Percentiles rank a stretch among this genome's conserved stretches.
These are phyloP conservation scores for Connochaetes taurinus DNA, from an alignment of 2,113 vertebrate species.

Conservation along the genomic window DNA sequence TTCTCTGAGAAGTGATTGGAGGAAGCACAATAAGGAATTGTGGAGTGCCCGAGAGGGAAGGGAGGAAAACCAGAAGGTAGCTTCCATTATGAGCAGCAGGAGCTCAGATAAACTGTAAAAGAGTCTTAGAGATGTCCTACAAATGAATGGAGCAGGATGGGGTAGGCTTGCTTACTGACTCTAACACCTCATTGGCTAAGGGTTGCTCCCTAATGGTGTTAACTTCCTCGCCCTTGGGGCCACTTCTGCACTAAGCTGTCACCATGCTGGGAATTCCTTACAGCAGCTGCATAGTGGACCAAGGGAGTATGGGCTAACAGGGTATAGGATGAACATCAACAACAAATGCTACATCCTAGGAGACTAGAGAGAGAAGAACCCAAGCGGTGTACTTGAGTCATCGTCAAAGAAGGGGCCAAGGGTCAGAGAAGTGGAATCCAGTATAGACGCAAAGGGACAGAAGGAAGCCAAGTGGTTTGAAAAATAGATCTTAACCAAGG, in stretches of 20 bases:
- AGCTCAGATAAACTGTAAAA: not conserved
- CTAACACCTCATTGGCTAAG: not conserved
- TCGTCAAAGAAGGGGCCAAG: not conserved
- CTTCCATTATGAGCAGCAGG: not conserved
- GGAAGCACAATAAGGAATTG: not conserved
- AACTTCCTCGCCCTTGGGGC: not conserved
- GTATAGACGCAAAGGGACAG: not conserved
- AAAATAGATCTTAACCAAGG: not conserved
- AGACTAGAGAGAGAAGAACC: not conserved
- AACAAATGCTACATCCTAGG: not conserved
- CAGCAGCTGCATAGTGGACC: not conserved
- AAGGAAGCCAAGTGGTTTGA: not conserved
- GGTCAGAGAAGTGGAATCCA: not conserved
- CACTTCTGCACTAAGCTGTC: not conserved
- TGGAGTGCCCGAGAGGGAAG: not conserved
- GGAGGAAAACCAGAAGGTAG: not conserved
- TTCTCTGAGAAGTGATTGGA: not conserved
- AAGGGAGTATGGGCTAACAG: no score
- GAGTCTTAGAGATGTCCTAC: not conserved
- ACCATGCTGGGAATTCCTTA: not conserved
- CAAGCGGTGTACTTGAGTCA: not conserved
- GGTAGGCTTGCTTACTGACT: not conserved
- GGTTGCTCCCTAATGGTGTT: no score
- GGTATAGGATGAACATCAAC: not conserved
- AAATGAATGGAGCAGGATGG: not conserved